Conservation (phyloP, 2,797 vertebrate genomes). For the Coracias cyanogaster region DNA sequence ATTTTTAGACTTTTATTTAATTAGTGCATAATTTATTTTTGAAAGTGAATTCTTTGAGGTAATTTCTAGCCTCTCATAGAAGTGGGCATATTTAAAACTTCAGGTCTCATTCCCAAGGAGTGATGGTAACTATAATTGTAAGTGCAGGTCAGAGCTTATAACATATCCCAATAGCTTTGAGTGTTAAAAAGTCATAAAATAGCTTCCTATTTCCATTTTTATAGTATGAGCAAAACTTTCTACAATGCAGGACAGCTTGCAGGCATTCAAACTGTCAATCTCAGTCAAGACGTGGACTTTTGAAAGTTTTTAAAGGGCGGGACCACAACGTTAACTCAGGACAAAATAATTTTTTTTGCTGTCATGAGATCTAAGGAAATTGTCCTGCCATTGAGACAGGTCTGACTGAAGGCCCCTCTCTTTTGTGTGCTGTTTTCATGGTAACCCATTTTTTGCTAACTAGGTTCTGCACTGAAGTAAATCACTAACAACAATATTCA, state of each 20-base stretch:
- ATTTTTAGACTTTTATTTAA: conserved; percentile 30
- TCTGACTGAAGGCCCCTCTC: not conserved
- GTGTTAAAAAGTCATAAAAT: conserved; percentile 48
- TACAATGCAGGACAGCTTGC: not conserved
- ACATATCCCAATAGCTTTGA: conserved; percentile 11
- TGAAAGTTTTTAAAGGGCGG: conserved; percentile 22
- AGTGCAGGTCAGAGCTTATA: conserved; percentile 39
- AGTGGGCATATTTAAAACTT: conserved; percentile 24
- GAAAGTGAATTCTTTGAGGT: conserved; percentile 18
- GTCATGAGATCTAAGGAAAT: not conserved
- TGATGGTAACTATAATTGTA: conserved; percentile 22
- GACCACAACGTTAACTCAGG: not conserved
- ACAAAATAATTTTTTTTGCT: not conserved
- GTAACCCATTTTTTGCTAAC: not conserved
- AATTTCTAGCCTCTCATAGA: conserved; percentile 22
- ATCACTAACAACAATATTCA: not conserved
- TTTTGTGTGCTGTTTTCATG: not conserved
- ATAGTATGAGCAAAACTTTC: conserved; percentile 31
- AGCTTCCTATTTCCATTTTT: conserved; percentile 63
- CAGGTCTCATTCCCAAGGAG: not conserved
- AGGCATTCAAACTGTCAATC: not conserved
- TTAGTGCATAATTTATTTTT: conserved; percentile 13
- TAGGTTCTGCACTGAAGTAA: not conserved
- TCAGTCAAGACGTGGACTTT: not conserved
- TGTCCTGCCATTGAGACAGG: not conserved